Evolutionary conservation across 2,888 invertebrate genomes (phyloP).

Genomic region (Neoitamus cyanurus): DNA sequence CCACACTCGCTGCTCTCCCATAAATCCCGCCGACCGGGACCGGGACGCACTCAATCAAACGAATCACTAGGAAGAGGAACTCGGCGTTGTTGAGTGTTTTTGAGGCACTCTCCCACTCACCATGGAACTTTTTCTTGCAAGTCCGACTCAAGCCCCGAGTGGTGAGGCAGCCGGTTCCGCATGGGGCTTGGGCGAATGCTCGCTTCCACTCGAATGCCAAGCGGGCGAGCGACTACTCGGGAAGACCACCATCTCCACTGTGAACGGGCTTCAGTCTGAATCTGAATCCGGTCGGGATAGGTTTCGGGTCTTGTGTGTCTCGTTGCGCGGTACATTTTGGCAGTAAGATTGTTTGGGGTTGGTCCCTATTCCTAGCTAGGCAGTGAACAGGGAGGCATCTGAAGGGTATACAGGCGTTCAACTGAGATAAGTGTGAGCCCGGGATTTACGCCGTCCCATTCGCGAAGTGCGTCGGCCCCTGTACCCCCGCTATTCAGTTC

Average conservation of each 20-base stretch:
- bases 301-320: background rate
- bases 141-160: background rate
- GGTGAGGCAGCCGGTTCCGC: background rate
- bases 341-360: background rate
- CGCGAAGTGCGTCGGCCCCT: slow-evolving; percentile 22
- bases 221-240: slow-evolving; percentile 9
- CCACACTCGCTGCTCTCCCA: slow-evolving; percentile 7
- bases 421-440: slow-evolving; percentile 22
- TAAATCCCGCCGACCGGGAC: slow-evolving; percentile 17
- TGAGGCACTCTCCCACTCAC: background rate
- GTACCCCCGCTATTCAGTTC: background rate
- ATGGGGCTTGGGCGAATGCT: background rate
- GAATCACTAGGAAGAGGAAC: background rate
- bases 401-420: background rate
- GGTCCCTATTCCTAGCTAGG: background rate
- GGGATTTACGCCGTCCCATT: background rate
- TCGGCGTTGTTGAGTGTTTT: background rate
- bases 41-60: slow-evolving; percentile 8
- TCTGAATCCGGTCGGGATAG: slow-evolving; percentile 28
- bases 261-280: slow-evolving; percentile 18
- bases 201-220: background rate
- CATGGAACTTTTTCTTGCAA: background rate
- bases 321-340: background rate
- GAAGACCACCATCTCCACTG: background rate
- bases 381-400: background rate